These are phyloP conservation scores for Botrylloides violaceus DNA, from an alignment of 23 tunicate species.

Conservation along the genomic window DNA sequence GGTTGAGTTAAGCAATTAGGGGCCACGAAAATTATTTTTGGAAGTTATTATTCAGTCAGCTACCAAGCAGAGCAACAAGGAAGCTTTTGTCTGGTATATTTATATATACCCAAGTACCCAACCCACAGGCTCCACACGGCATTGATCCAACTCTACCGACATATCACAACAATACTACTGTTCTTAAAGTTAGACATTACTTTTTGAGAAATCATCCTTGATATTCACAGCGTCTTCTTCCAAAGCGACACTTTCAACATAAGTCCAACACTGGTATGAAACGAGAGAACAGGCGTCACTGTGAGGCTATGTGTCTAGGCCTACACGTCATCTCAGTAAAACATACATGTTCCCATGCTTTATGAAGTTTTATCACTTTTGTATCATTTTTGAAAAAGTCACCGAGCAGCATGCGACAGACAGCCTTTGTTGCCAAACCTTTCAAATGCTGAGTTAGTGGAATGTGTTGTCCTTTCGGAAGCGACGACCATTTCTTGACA, in stretches of 20 bases:
- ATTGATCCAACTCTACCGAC: too few species aligned
- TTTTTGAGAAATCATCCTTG: slow-evolving; percentile 12
- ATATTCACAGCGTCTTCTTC: slow-evolving; percentile 13
- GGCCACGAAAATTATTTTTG: too few species aligned
- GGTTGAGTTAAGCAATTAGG: too few species aligned
- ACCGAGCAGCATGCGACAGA: slow-evolving; percentile 65
- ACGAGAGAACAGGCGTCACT: too few species aligned
- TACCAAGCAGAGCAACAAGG: too few species aligned
- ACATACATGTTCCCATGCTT: slow-evolving; percentile 55
- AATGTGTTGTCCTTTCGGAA: slow-evolving; percentile 73
- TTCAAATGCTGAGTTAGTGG: slow-evolving; percentile 69
- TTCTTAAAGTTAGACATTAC: not conserved
- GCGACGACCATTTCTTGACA: slow-evolving; percentile 43
- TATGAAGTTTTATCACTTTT: slow-evolving; percentile 44
- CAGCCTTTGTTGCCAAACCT: slow-evolving; percentile 74
- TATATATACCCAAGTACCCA: too few species aligned
- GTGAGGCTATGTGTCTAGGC: too few species aligned
- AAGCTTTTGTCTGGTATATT: too few species aligned
- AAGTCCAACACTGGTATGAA: slow-evolving; percentile 23
- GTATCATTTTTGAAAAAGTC: slow-evolving; percentile 44
- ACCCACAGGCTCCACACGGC: too few species aligned
- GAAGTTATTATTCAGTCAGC: too few species aligned
- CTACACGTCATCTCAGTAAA: not conserved
- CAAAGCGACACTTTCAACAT: slow-evolving; percentile 10
- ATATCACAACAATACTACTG: too few species aligned